Evolutionary conservation across 2,888 invertebrate genomes (phyloP).

Genomic region (Globia sparganii): DNA sequence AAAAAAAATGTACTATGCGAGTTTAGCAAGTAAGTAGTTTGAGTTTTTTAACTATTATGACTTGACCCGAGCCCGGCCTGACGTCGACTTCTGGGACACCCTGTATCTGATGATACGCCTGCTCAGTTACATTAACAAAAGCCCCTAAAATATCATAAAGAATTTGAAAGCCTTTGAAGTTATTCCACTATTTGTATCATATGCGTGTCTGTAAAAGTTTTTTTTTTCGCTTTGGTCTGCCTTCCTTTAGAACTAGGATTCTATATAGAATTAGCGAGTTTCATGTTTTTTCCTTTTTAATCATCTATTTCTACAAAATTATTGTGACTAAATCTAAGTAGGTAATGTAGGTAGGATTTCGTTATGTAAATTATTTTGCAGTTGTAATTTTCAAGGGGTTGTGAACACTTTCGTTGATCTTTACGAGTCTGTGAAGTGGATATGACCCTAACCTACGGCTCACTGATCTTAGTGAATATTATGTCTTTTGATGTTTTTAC

Average conservation of each 20-base stretch:
- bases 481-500: constrained; percentile 43
- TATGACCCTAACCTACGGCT: constrained; percentile 20
- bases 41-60: too few relatives aligned
- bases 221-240: constrained; percentile 29
- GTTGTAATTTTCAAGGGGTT: constrained; percentile 10
- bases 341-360: background rate
- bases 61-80: too few relatives aligned
- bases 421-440: constrained; percentile 39
- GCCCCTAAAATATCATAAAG: constrained; percentile 10
- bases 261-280: constrained; percentile 3
- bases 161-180: constrained; percentile 28
- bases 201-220: constrained; percentile 18
- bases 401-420: constrained; percentile 22
- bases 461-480: constrained; percentile 36
- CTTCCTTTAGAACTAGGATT: constrained; percentile 25
- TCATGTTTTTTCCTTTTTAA: background rate
- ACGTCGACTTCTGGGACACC: too few relatives aligned
- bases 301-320: background rate
- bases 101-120: background rate
- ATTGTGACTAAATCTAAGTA: background rate
- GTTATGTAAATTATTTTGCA: background rate
- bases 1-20: too few relatives aligned
- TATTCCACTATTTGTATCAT: constrained; percentile 34
- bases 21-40: too few relatives aligned
- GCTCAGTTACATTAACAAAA: background rate